Conservation (phyloP, 2,113 vertebrate species). For the Drymodes brunneopygia region DNA sequence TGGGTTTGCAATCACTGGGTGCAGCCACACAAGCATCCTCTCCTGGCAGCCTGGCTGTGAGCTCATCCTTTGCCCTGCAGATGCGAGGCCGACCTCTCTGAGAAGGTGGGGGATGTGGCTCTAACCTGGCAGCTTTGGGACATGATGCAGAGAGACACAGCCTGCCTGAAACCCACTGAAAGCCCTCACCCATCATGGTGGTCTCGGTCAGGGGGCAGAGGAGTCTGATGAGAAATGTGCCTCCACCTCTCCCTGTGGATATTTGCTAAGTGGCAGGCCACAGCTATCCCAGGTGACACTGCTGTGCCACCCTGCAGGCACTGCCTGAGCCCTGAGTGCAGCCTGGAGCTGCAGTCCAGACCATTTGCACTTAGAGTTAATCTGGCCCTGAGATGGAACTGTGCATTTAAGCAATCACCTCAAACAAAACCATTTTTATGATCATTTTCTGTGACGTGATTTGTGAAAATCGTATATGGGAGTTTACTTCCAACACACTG, state of each 20-base stretch:
- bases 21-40: not conserved
- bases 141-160: not conserved
- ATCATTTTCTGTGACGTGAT: conserved; percentile 47
- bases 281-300: not conserved
- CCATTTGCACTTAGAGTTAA: not conserved
- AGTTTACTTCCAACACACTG: conserved; percentile 47
- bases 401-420: conserved; percentile 39
- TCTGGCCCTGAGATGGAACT: not conserved
- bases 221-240: not conserved
- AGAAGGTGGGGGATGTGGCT: not conserved
- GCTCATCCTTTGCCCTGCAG: not conserved
- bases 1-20: not conserved
- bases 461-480: conserved; percentile 46
- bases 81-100: not conserved
- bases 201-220: not conserved
- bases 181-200: not conserved
- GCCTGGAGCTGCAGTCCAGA: not conserved
- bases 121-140: not conserved
- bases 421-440: conserved; percentile 46
- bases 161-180: not conserved
- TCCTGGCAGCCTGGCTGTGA: not conserved
- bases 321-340: not conserved
- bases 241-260: not conserved
- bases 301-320: not conserved
- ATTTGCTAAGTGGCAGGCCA: not conserved